These are phyloP conservation scores for Tuta absoluta DNA, from an alignment of 2,888 invertebrate genomes.

Conservation along the genomic window DNA sequence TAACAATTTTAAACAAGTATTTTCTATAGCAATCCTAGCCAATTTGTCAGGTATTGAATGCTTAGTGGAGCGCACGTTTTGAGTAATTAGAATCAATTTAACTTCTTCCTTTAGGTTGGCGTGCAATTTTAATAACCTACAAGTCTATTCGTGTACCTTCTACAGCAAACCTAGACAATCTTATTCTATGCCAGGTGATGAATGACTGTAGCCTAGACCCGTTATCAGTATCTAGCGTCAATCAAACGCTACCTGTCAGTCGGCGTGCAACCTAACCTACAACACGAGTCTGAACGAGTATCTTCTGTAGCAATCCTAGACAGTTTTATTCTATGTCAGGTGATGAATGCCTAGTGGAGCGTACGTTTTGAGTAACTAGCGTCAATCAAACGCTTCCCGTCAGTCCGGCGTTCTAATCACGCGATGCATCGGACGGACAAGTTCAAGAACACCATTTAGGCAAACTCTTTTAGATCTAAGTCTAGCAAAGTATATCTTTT, in stretches of 20 bases:
- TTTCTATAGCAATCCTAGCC: too few species aligned
- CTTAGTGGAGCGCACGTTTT: conserved; percentile 48
- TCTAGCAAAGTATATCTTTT: neutral
- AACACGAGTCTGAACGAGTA: neutral
- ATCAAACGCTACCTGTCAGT: conserved; percentile 68
- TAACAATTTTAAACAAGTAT: too few species aligned
- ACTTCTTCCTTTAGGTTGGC: conserved; percentile 58
- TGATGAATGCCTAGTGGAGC: conserved; percentile 34
- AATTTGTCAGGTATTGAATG: too few species aligned
- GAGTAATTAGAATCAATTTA: conserved; percentile 64
- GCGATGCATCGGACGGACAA: conserved; percentile 40
- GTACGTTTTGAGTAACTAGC: conserved; percentile 59
- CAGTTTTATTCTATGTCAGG: conserved; percentile 31
- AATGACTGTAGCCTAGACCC: conserved; percentile 41
- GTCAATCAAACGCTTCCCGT: conserved; percentile 72
- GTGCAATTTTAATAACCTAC: neutral
- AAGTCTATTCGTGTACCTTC: neutral
- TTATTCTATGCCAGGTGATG: conserved; percentile 34
- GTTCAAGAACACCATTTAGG: conserved; percentile 16
- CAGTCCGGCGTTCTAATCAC: conserved; percentile 44
- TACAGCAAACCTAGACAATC: neutral
- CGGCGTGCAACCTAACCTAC: neutral
- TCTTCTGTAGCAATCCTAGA: neutral
- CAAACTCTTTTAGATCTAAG: neutral
- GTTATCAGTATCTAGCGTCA: conserved; percentile 60